These are phyloP conservation scores for Kuschelorhynchus macadamiae DNA, from an alignment of 2,888 invertebrate species.

Conservation along the genomic window DNA sequence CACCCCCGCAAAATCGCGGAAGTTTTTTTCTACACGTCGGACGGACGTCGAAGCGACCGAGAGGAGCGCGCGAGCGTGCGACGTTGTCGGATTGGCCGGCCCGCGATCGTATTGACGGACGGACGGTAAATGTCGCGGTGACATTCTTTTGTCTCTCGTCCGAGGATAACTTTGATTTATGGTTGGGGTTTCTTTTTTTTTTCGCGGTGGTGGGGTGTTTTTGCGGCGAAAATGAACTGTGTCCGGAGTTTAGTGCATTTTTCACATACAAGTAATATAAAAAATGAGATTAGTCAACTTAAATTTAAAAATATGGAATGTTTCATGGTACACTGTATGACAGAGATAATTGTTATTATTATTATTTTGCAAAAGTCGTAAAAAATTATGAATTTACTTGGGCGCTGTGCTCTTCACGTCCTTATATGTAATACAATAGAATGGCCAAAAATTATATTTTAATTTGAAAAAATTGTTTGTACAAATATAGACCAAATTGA, in stretches of 20 bases:
- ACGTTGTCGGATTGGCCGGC: constrained; percentile 24
- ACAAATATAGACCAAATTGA: no score
- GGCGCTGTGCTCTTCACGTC: no score
- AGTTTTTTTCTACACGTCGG: constrained; percentile 46
- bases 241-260: constrained; percentile 2
- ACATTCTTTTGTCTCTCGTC: constrained; percentile 41
- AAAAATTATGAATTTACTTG: no score
- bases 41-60: background rate
- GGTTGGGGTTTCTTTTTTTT: constrained; percentile 23
- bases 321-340: no score
- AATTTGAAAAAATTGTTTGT: no score
- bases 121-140: constrained; percentile 35
- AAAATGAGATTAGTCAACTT: no score
- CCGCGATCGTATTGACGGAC: constrained; percentile 19
- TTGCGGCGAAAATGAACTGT: constrained; percentile 5
- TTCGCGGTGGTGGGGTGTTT: background rate
- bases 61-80: constrained; percentile 38
- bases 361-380: no score
- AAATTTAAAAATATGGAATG: no score
- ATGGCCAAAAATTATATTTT: no score
- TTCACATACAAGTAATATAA: background rate
- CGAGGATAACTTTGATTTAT: constrained; percentile 43
- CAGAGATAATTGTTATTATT: no score
- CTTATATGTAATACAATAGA: no score
- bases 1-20: constrained; percentile 62